Base-by-base conservation (phyloP, 2,113 vertebrate species). In the Pseudolaguvia tuberculata region DNA sequence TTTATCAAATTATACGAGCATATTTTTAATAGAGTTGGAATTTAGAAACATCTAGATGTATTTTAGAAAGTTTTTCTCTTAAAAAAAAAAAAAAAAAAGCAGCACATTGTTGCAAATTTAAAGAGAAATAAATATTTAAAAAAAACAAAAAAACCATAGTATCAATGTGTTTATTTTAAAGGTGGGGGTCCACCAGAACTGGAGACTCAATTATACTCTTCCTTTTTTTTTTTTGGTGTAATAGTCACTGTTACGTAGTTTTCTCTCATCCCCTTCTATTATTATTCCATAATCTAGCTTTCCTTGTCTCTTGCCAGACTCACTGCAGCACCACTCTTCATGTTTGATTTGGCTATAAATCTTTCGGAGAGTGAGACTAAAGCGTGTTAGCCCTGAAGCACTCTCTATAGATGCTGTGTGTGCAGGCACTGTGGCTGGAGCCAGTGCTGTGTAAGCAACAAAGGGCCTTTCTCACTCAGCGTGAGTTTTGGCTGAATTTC, bases 391-490 rank as follows among this genome's bases (percentile, higher is more conserved):
- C 42, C 42, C 50, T 58, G 47, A 56, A 66, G 62, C 39, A 20
- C 50, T 45, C 50, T 74, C 42, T 55, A 25, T 35, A 11, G 74
- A 35, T 62, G 66, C 66, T 53, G 45, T 70, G 66, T 61, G 56
- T 62, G 31, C 42, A 23, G 23, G 55, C 55, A 27, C 35, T n/a
- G 21, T 39, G 52, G 23, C 42, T 76, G 65, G 53, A 75, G 53
- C 35, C 42, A 2, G 47, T n/a, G n/a, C 66, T 69, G 15, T 31
- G 51, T 61, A 35, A 52, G 75, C 75, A 76, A 70, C 75, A 76
- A 76, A 76, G 75, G 52, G 66, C 75, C 75, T 70, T 76, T 76
- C 75, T 76, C 73, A 48, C 17, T 71, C 53, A 12, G 69, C 57
- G 53, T 20, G 7, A 74, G 48, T 31, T 48, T 53, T 56, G 50